Base-by-base conservation (phyloP, 2,888 invertebrate genomes). In the Embidobia sp. region DNA sequence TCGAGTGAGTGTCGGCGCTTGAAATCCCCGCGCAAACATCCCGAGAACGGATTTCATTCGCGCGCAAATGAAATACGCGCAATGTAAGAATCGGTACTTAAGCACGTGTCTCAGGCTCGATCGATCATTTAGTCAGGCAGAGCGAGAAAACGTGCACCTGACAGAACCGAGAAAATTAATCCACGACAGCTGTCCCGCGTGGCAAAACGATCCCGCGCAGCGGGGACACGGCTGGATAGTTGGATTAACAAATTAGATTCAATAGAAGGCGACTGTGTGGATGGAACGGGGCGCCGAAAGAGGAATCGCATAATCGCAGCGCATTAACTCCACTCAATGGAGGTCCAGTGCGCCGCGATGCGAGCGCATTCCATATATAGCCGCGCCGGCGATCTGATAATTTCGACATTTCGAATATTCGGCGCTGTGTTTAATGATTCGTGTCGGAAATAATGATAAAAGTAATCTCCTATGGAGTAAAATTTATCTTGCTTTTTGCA, bases 151-250 rank as follows among this genome's bases (percentile, higher is more conserved):
- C 53, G 79, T 82, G 83, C 70, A 70, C 74, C 77, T 83, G 84
- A 81, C 83, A 82, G 76, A 78, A 73, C 80, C 78, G 72, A 81
- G 79, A 80, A 83, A 84, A 85, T 85, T 84, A 84, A 85, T 85
- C 79, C 79, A 74, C 84, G 83, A 82, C 85, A 85, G 84, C 84
- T 84, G 84, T 81, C 84, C 66, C 69, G 73, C 51, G 67, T 53
- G 59, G 53, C 59, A 27, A 53, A 69, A 63, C 66, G 64, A 77
- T 61, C 66, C 55, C 22, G 42, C 29, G 66, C 29, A 27, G 44
- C 55, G 53, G 67, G 51, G 63, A 63, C 70, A 70, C 35, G 72
- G 42, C 61, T 63, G 64, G 70, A 66, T 70, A 75, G 66, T 75
- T 78, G 78, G 53, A 76, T 76, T 76, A 76, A 69, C 75, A 69